phyloP scores from a whole-genome alignment of 2,797 vertebrate species.

The Spea hammondii region DNA sequence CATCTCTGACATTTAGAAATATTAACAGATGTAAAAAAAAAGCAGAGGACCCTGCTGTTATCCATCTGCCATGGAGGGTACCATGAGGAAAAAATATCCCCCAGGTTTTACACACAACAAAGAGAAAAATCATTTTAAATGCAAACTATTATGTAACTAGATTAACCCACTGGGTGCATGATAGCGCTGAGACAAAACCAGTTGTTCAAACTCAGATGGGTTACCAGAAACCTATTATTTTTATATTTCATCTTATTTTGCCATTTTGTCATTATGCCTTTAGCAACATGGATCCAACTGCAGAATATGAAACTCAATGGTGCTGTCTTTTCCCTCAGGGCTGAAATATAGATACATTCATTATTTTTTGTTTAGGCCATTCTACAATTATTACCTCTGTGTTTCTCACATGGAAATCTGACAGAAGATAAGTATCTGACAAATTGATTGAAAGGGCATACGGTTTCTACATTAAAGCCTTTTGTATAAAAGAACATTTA shows the following conservation, averaged over 20 bases:
- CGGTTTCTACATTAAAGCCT: too few relatives aligned
- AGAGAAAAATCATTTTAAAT: background rate
- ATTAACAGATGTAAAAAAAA: conserved; percentile 18
- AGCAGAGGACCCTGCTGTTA: conserved; percentile 14
- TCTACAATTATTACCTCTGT: background rate
- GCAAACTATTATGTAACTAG: background rate
- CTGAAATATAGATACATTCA: background rate
- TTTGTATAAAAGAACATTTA: too few relatives aligned
- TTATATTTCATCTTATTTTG: background rate
- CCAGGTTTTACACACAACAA: conserved; percentile 2
- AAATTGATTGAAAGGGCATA: background rate
- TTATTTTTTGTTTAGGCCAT: background rate
- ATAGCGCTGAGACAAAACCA: background rate
- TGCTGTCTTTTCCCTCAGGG: background rate
- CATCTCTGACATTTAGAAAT: conserved; percentile 22
- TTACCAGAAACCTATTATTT: background rate
- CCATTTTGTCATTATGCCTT: background rate
- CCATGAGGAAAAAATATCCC: background rate
- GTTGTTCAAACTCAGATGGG: background rate
- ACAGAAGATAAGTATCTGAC: background rate
- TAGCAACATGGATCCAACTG: background rate
- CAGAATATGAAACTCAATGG: background rate
- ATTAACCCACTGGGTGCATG: background rate
- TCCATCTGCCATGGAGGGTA: conserved; percentile 8
- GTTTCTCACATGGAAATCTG: background rate